Evolutionary conservation across 2,888 invertebrate genomes (phyloP).

Genomic region (Dicranocentrus wangi): DNA sequence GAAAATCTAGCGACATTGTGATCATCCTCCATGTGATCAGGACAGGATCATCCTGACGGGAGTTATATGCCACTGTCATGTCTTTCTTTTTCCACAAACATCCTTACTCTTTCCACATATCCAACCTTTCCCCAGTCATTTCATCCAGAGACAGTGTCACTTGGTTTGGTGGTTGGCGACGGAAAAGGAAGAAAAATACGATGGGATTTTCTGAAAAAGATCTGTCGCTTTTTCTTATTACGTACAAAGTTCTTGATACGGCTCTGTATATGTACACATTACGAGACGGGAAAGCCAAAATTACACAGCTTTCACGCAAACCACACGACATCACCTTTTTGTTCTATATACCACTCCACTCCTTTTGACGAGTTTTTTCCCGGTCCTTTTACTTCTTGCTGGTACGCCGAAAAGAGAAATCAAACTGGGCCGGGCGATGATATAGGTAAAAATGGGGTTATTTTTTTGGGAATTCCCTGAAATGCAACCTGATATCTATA

Average conservation of each 20-base stretch:
- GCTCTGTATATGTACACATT: not conserved
- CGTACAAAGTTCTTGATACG: not conserved
- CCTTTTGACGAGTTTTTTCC: not conserved
- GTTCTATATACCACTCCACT: not conserved
- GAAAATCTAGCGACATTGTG: not conserved
- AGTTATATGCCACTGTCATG: too few species aligned
- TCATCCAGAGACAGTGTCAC: not conserved
- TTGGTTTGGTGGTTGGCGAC: conserved; percentile 9
- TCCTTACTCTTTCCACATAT: too few species aligned
- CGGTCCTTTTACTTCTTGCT: not conserved
- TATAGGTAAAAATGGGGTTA: too few species aligned
- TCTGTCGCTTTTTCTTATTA: conserved; percentile 12
- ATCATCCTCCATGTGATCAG: conserved; percentile 1
- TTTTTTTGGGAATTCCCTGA: too few species aligned
- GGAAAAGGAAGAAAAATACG: conserved; percentile 14
- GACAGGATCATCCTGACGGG: conserved; percentile 9
- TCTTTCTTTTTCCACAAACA: too few species aligned
- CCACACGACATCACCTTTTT: not conserved
- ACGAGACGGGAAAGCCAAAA: not conserved
- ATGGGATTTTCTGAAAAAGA: conserved; percentile 8
- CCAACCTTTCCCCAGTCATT: not conserved
- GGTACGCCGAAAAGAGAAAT: too few species aligned
- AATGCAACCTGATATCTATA: too few species aligned
- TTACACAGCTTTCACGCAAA: too few species aligned
- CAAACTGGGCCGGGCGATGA: too few species aligned